Base-by-base conservation (phyloP, 2,113 vertebrate species). In the Phocoena phocoena region DNA sequence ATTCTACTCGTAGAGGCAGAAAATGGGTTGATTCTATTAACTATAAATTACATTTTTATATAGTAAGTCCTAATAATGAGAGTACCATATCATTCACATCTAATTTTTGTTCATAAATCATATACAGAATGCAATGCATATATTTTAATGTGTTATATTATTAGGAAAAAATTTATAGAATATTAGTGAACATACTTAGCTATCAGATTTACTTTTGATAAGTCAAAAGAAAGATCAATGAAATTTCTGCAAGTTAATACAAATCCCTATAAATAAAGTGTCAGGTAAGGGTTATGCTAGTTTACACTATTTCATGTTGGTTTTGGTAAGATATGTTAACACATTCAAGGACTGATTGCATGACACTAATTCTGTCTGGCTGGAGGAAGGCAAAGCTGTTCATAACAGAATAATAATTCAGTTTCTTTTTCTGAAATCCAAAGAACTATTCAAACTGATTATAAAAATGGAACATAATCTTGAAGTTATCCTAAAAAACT, bases 171-270 rank as follows among this genome's bases (percentile, higher is more conserved):
- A 25, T 63, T 15, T 87, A 65, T 17, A 81, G 18, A 90, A 60
- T 92, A 68, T 77, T 36, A 73, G 20, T 62, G 62, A 76, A n/a
- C 10, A 88, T 5, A 31, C 9, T 74, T 79, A 93, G 6, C 20
- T 74, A 21, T 84, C 63, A 90, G 77, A 67, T 96, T 91, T 73
- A 21, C 25, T 71, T 88, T 92, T 44, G 65, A 81, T 70, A 65
- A 68, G 8, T 67, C 62, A 70, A 73, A 91, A 90, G 10, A 18
- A 79, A 41, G 47, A 88, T 47, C 14, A 82, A 31, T 81, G 44
- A 20, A 70, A 60, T 81, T 81, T 70, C 50, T 74, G 10, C 3
- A 92, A 73, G 23, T 79, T 79, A 83, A 92, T 55, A 20, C 55
- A 90, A 81, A 83, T 82, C 5, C 1, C 9, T 71, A 41, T 44